Percentiles rank a stretch among this genome's conserved stretches.
Conservation (phyloP, 2,888 invertebrate genomes). For the Xanthorhoe designata region DNA sequence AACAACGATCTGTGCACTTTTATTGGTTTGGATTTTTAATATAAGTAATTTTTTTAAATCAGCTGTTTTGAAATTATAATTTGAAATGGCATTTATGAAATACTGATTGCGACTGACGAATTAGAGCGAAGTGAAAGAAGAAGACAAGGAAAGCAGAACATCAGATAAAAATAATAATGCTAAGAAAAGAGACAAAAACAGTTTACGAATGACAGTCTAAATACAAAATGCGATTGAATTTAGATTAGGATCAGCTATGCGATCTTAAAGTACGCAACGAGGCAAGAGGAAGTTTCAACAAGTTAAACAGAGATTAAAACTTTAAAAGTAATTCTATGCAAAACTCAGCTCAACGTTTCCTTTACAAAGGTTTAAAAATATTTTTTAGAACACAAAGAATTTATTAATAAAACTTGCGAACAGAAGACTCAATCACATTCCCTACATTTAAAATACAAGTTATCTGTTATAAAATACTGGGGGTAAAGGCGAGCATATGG, state of each 20-base stretch:
- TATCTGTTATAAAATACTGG: no score
- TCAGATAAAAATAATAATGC: not conserved
- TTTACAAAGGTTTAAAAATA: conserved; percentile 9
- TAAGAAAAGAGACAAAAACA: not conserved
- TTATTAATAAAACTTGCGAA: not conserved
- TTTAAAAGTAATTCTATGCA: conserved; percentile 48
- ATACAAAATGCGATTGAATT: not conserved
- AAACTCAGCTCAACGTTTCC: conserved; percentile 40
- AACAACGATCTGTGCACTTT: no score
- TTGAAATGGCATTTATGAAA: no score
- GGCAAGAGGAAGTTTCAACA: conserved; percentile 38
- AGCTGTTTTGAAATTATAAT: no score
- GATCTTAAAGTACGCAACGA: conserved; percentile 5
- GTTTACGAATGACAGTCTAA: not conserved
- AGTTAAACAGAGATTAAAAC: conserved; percentile 48
- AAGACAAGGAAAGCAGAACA: no score
- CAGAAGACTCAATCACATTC: conserved; percentile 1
- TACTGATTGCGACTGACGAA: no score
- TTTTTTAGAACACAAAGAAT: conserved; percentile 2
- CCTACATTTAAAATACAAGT: no score
- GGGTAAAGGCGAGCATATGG: no score
- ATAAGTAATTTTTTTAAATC: no score
- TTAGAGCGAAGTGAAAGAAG: no score
- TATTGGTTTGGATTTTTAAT: no score
- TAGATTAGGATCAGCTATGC: not conserved